These are phyloP conservation scores for Ferdinandea cuprea DNA, from an alignment of 2,888 invertebrate genomes.

Conservation along the genomic window DNA sequence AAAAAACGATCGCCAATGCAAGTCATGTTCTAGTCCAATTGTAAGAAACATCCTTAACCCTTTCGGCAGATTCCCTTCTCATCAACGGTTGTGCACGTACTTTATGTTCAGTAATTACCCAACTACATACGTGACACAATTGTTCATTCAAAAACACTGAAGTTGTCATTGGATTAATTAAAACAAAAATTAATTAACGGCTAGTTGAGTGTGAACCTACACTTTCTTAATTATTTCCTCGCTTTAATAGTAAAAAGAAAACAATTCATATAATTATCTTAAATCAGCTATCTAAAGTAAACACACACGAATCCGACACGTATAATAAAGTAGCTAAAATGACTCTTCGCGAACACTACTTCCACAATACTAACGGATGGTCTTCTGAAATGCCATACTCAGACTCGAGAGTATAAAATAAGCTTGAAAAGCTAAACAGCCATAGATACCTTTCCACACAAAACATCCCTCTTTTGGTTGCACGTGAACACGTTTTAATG, in stretches of 20 bases:
- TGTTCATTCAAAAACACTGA: slow-evolving; percentile 13
- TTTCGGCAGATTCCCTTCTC: no score
- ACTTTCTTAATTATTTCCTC: slow-evolving; percentile 1
- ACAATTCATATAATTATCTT: neutral
- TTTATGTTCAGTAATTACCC: neutral
- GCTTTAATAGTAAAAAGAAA: neutral
- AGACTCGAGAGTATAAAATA: neutral
- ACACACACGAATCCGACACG: neutral
- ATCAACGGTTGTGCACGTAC: neutral
- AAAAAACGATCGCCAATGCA: no score
- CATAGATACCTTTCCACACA: neutral
- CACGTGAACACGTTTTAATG: slow-evolving; percentile 2
- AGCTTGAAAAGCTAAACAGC: slow-evolving; percentile 32
- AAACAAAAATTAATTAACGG: slow-evolving; percentile 1
- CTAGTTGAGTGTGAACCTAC: neutral
- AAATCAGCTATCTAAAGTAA: neutral
- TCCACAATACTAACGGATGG: slow-evolving; percentile 33
- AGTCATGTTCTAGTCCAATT: no score
- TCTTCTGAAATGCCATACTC: neutral
- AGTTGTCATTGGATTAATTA: slow-evolving; percentile 50
- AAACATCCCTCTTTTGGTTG: slow-evolving; percentile 34
- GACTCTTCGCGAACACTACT: slow-evolving; percentile 27
- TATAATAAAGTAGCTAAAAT: neutral
- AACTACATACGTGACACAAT: slow-evolving; percentile 5
- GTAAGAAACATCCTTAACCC: no score